Conservation (phyloP, 1,140 invertebrate species). For the Lamellibrachia luymesi region DNA sequence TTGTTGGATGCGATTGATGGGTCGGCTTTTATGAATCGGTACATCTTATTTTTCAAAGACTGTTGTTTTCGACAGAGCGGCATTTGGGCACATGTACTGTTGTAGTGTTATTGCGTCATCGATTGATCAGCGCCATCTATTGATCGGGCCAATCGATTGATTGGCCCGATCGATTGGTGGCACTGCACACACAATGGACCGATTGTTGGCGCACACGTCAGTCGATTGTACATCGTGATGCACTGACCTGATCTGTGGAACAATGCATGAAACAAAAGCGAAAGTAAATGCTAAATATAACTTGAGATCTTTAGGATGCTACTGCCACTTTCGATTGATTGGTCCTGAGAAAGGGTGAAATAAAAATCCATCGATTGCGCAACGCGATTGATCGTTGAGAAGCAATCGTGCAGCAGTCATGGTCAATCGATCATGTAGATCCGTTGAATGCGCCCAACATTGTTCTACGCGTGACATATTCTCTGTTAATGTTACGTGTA, state of each 20-base stretch:
- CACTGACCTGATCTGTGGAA: not conserved
- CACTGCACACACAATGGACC: not conserved
- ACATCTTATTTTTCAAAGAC: not conserved
- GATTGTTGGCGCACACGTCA: not conserved
- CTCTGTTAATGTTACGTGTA: not conserved
- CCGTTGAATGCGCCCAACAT: not conserved
- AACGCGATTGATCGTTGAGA: not conserved
- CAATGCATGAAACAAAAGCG: not conserved
- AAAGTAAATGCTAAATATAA: not conserved
- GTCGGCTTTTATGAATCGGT: too few species aligned
- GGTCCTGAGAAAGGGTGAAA: not conserved
- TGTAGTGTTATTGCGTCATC: too few species aligned
- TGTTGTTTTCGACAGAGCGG: not conserved
- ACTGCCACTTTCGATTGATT: not conserved
- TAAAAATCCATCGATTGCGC: not conserved
- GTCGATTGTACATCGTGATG: too few species aligned
- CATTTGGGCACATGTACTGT: not conserved
- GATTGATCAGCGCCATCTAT: not conserved
- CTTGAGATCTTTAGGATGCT: not conserved
- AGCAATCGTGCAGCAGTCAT: too few species aligned
- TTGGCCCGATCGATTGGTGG: not conserved
- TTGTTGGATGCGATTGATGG: too few species aligned
- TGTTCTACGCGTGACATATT: not conserved
- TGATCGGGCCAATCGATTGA: not conserved
- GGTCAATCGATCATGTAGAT: too few species aligned